phyloP scores from a whole-genome alignment of 1,140 invertebrate species.

The Drosophila lini region DNA sequence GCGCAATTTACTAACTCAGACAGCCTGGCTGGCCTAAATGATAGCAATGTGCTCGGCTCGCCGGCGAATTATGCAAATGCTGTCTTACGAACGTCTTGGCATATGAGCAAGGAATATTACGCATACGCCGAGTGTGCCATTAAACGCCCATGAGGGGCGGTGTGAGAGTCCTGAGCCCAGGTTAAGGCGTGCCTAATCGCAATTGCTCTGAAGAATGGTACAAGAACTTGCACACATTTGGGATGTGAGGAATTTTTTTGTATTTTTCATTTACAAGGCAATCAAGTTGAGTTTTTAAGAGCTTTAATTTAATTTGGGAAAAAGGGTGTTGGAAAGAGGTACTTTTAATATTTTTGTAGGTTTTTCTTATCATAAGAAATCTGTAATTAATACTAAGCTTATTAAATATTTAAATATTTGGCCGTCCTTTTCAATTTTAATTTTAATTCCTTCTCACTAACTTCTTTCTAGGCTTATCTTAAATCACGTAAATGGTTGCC shows the following conservation, averaged over 20 bases:
- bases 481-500: too few species aligned
- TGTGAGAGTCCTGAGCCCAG: conserved; percentile 8
- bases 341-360: not conserved
- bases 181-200: conserved; percentile 63
- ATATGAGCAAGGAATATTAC: conserved; percentile 77
- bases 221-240: conserved; percentile 20
- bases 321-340: not conserved
- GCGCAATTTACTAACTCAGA: conserved; percentile 78
- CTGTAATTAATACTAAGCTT: not conserved
- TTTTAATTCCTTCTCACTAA: too few species aligned
- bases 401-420: not conserved
- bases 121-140: conserved; percentile 74
- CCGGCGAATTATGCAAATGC: conserved; percentile 75
- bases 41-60: conserved; percentile 65
- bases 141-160: conserved; percentile 53
- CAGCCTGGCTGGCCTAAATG: conserved; percentile 67
- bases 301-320: not conserved
- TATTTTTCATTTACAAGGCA: conserved; percentile 12
- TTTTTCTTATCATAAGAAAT: not conserved
- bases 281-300: conserved; percentile 9
- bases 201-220: conserved; percentile 55
- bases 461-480: too few species aligned
- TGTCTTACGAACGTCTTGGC: conserved; percentile 34
- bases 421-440: fast-evolving
- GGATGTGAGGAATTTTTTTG: conserved; percentile 10